Percentiles rank a stretch among this genome's conserved stretches.
Conservation (phyloP, 2,113 vertebrate genomes). For the Salminus brasiliensis region DNA sequence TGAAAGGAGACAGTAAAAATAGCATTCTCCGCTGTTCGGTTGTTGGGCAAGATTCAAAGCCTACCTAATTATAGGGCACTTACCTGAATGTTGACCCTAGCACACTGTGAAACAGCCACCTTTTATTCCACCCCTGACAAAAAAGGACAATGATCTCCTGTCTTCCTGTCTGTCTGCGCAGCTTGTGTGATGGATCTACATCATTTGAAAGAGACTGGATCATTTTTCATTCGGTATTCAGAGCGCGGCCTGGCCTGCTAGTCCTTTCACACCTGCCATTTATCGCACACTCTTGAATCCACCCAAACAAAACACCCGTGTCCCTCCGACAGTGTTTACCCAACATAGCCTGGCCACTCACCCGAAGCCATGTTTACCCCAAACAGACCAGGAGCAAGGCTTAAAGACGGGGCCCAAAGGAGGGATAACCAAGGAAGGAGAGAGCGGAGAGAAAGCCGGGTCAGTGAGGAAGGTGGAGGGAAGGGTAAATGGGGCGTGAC, state of each 20-base stretch:
- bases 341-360: slow-evolving; percentile 26
- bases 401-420: slow-evolving; percentile 6
- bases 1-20: not conserved
- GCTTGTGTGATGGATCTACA: not conserved
- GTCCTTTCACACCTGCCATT: slow-evolving; percentile 16
- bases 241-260: not conserved
- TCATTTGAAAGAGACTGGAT: slow-evolving; percentile 32
- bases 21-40: not conserved
- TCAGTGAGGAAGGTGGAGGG: not conserved
- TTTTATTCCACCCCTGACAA: slow-evolving; percentile 21
- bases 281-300: slow-evolving; percentile 12
- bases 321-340: slow-evolving; percentile 13
- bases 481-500: slow-evolving; percentile 33
- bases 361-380: slow-evolving; percentile 18
- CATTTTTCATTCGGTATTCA: slow-evolving; percentile 20
- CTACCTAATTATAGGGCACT: slow-evolving; percentile 26
- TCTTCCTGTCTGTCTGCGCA: not conserved
- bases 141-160: slow-evolving; percentile 28
- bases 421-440: slow-evolving; percentile 25
- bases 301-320: slow-evolving; percentile 18
- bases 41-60: not conserved
- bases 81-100: slow-evolving; percentile 13
- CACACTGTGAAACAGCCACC: slow-evolving; percentile 9
- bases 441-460: not conserved
- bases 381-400: slow-evolving; percentile 14